These are phyloP conservation scores for Himalopsyche phryganea DNA, from an alignment of 1,140 invertebrate species.

Conservation along the genomic window DNA sequence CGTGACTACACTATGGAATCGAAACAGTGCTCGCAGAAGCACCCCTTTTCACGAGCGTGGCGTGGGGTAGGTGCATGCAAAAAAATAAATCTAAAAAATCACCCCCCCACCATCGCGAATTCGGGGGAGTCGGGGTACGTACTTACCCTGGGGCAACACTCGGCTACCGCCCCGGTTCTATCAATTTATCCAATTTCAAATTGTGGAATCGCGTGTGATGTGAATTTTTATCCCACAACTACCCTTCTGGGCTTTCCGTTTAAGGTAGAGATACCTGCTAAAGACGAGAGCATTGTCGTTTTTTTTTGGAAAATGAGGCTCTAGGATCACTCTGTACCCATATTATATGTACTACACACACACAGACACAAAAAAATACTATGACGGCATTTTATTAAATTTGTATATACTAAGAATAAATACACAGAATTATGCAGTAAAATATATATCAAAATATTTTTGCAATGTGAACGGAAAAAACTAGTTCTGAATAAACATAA, in stretches of 20 bases:
- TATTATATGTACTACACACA: too few species aligned
- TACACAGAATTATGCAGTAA: too few species aligned
- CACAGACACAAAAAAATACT: too few species aligned
- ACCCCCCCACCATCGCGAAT: slow-evolving; percentile 13
- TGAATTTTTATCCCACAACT: slow-evolving; percentile 31
- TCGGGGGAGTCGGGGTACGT: slow-evolving; percentile 5
- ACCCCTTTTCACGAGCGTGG: neutral
- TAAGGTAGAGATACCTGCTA: slow-evolving; percentile 3
- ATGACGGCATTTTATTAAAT: too few species aligned
- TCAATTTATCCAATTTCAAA: slow-evolving; percentile 35
- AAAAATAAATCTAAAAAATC: slow-evolving; percentile 31
- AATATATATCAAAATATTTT: too few species aligned
- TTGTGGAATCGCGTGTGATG: slow-evolving; percentile 33
- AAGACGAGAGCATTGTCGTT: neutral
- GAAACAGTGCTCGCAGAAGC: slow-evolving; percentile 20
- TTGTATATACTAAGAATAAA: too few species aligned
- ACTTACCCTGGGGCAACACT: neutral
- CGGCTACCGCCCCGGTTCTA: slow-evolving; percentile 23
- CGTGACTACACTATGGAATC: slow-evolving; percentile 30
- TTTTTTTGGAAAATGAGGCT: too few species aligned
- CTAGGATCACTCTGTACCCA: too few species aligned
- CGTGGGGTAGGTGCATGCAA: slow-evolving; percentile 2
- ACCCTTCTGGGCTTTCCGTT: slow-evolving; percentile 9
- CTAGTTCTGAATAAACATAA: too few species aligned
- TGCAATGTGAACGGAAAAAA: too few species aligned